Evolutionary conservation across 2,888 invertebrate species (phyloP).

Genomic region (Amphipyra berbera): DNA sequence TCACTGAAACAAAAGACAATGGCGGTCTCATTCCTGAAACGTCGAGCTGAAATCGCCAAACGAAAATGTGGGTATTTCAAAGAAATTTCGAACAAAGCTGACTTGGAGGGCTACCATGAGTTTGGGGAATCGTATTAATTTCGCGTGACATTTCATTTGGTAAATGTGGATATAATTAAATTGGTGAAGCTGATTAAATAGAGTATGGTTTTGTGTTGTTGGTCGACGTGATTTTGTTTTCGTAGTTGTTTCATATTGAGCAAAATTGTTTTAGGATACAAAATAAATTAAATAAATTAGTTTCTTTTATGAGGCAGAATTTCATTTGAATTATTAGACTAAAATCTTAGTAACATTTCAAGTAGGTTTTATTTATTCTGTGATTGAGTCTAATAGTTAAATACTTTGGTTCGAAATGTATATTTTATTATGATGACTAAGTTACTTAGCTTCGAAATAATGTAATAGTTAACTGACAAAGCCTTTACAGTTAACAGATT

Average conservation of each 20-base stretch:
- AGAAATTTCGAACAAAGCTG: constrained; percentile 53
- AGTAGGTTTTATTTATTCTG: too few relatives aligned
- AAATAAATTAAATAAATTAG: not conserved
- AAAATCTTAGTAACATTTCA: too few relatives aligned
- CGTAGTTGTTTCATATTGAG: not conserved
- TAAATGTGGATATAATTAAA: constrained; percentile 30
- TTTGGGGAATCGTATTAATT: constrained; percentile 36
- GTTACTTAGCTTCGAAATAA: too few relatives aligned
- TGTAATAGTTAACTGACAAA: too few relatives aligned
- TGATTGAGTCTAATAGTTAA: too few relatives aligned
- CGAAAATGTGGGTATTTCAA: constrained; percentile 46
- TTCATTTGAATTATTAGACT: too few relatives aligned
- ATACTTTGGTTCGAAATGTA: too few relatives aligned
- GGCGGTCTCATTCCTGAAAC: constrained; percentile 29
- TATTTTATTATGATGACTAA: too few relatives aligned
- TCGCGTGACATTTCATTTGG: constrained; percentile 38
- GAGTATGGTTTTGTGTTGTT: constrained; percentile 4
- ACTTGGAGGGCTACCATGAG: constrained; percentile 5
- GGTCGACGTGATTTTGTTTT: not conserved
- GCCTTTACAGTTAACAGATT: too few relatives aligned
- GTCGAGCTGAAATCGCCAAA: constrained; percentile 40
- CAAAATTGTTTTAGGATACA: not conserved
- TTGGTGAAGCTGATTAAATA: constrained; percentile 31
- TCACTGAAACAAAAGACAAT: constrained; percentile 54
- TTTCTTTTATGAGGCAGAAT: too few relatives aligned